phyloP scores from a whole-genome alignment of 2,113 vertebrate genomes.

The Brachypodius melanocephalos region DNA sequence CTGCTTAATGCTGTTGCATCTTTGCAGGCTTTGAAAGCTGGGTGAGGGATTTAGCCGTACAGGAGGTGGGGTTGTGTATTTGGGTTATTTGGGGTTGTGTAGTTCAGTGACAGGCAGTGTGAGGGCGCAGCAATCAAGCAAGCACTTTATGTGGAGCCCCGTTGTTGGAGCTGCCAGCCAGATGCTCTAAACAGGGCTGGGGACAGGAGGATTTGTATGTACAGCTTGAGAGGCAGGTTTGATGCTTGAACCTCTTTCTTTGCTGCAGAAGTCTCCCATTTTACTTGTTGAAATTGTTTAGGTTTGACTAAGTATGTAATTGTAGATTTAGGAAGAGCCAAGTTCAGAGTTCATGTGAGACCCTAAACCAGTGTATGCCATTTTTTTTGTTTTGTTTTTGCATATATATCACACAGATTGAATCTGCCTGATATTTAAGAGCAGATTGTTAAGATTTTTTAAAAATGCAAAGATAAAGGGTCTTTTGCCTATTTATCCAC shows the following conservation, averaged over 20 bases:
- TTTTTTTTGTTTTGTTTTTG: not conserved
- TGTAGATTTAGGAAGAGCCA: not conserved
- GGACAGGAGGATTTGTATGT: not conserved
- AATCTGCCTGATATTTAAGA: not conserved
- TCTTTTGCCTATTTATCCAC: not conserved
- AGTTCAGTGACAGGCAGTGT: not conserved
- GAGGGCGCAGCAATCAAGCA: not conserved
- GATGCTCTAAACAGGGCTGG: not conserved
- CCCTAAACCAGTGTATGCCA: not conserved
- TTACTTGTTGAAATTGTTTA: not conserved
- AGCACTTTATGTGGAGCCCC: not conserved
- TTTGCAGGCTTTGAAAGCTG: not conserved
- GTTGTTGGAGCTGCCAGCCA: not conserved
- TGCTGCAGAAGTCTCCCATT: not conserved
- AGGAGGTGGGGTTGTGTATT: no score
- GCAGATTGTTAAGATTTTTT: not conserved
- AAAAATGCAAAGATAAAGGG: not conserved
- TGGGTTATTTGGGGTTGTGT: not conserved
- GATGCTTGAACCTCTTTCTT: not conserved
- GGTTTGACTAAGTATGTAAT: not conserved
- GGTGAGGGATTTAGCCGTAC: not conserved
- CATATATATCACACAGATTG: not conserved
- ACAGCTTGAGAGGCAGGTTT: not conserved
- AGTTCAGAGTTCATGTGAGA: not conserved
- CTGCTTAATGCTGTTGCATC: not conserved